Evolutionary conservation across 2,113 vertebrate genomes (phyloP).

Genomic region (Syrmaticus mikado): DNA sequence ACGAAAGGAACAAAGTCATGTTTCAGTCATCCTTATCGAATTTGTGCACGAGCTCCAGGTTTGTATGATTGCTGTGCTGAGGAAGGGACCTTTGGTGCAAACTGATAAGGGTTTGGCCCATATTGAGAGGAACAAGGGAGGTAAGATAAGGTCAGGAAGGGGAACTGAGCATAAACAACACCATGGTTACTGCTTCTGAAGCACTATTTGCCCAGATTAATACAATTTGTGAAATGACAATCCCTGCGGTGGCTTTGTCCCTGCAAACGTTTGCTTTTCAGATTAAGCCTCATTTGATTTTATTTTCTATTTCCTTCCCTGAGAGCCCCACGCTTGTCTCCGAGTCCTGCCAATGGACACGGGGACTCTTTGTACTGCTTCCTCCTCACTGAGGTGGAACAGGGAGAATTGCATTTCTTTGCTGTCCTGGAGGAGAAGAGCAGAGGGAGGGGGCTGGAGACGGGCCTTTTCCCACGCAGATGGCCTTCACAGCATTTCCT

Average conservation of each 20-base stretch:
- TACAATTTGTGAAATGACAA: slow-evolving; percentile 70
- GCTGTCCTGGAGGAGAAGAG: neutral
- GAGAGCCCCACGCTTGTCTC: neutral
- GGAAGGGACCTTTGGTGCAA: neutral
- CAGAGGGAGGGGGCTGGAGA: neutral
- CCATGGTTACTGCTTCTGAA: slow-evolving; percentile 48
- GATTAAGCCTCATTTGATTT: slow-evolving; percentile 69
- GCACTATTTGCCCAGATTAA: slow-evolving; percentile 73
- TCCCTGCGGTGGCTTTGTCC: slow-evolving; percentile 62
- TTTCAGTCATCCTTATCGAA: neutral
- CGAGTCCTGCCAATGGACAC: neutral
- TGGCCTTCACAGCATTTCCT: neutral
- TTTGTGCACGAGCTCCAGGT: neutral
- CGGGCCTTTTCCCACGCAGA: neutral
- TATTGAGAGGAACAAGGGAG: neutral
- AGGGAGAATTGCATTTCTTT: slow-evolving; percentile 47
- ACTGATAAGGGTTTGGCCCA: slow-evolving; percentile 24
- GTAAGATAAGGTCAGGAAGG: slow-evolving; percentile 35
- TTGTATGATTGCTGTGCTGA: neutral
- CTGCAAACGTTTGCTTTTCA: slow-evolving; percentile 66
- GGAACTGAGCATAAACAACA: slow-evolving; percentile 53
- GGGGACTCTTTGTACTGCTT: slow-evolving; percentile 10
- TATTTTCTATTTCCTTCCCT: slow-evolving; percentile 50
- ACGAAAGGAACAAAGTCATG: neutral
- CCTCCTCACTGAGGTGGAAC: slow-evolving; percentile 46